phyloP scores from a whole-genome alignment of 2,888 invertebrate species.

The Hybos culiciformis region DNA sequence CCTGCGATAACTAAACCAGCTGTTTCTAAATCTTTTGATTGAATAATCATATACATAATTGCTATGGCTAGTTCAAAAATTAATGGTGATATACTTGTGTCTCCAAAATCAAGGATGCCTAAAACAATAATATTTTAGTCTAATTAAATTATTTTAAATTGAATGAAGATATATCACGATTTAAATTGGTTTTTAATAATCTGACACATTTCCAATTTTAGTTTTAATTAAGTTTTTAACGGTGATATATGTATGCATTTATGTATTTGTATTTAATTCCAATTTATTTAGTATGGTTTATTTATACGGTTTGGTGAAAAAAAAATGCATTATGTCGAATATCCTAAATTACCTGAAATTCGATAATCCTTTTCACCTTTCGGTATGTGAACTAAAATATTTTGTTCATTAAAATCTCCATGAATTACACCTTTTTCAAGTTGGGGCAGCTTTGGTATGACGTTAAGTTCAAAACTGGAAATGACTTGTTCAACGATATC shows the following conservation, averaged over 20 bases:
- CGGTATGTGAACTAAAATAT: constrained; percentile 48
- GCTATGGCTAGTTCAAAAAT: constrained; percentile 75
- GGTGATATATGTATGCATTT: too few species aligned
- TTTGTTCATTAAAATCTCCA: constrained; percentile 85
- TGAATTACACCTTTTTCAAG: constrained; percentile 64
- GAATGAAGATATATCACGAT: too few species aligned
- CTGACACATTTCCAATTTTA: too few species aligned
- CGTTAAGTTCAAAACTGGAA: constrained; percentile 47
- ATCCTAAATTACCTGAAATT: too few species aligned
- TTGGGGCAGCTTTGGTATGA: constrained; percentile 42
- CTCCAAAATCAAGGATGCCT: constrained; percentile 82
- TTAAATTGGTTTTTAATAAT: too few species aligned
- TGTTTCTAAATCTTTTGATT: constrained; percentile 43
- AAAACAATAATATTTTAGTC: too few species aligned
- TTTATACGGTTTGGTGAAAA: too few species aligned
- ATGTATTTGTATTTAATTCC: too few species aligned
- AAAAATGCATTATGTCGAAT: too few species aligned
- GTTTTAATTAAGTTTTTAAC: too few species aligned
- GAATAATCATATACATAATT: constrained; percentile 66
- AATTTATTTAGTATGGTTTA: too few species aligned
- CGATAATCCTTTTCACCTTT: constrained; percentile 39
- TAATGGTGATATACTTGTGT: constrained; percentile 55
- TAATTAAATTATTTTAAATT: too few species aligned
- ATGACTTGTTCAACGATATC: constrained; percentile 49
- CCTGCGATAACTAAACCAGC: constrained; percentile 66